Conservation (phyloP, 2,797 vertebrate genomes). For the Eulemur mongoz region DNA sequence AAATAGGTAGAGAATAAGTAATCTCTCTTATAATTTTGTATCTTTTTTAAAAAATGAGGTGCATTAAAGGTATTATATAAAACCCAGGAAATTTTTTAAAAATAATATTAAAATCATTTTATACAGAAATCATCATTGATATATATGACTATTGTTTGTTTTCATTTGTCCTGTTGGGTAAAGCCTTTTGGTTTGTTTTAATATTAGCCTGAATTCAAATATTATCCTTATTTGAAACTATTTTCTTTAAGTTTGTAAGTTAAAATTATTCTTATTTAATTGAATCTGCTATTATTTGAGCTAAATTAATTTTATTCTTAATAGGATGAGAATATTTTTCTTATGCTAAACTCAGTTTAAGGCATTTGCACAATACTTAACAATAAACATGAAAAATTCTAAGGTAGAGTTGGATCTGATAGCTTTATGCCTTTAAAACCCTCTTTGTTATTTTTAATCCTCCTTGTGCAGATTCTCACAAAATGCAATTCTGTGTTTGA, state of each 20-base stretch:
- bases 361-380: not conserved
- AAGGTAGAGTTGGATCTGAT: not conserved
- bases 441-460: slow-evolving; percentile 35
- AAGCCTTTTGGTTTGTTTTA: not conserved
- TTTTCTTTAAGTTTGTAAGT: not conserved
- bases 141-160: not conserved
- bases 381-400: slow-evolving; percentile 18
- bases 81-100: not conserved
- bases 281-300: not conserved
- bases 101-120: not conserved
- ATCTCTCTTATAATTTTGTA: not conserved
- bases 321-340: not conserved
- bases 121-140: not conserved
- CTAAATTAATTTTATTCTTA: slow-evolving; percentile 28
- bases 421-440: slow-evolving; percentile 13
- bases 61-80: not conserved
- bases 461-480: slow-evolving; percentile 15
- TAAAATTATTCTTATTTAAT: slow-evolving; percentile 5
- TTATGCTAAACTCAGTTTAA: slow-evolving; percentile 33
- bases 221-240: not conserved
- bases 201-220: not conserved
- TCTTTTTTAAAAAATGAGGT: not conserved
- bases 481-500: slow-evolving; percentile 29
- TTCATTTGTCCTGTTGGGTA: not conserved
- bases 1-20: not conserved